Evolutionary conservation across 2,888 invertebrate genomes (phyloP).

Genomic region (Clistopyga incitator): DNA sequence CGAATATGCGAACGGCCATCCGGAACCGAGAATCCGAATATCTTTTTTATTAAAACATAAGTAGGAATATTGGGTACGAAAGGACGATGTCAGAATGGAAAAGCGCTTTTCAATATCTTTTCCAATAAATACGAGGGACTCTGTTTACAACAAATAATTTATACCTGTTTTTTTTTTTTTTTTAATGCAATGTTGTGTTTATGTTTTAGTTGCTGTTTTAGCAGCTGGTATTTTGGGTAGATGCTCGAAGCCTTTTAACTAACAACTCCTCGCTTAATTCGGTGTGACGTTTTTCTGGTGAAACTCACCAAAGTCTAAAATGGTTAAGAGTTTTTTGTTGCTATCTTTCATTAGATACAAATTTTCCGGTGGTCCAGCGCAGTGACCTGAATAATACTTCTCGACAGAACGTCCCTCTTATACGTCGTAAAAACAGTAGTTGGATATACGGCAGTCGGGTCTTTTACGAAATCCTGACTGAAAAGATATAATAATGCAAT

Average conservation of each 20-base stretch:
- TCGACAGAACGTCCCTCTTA: neutral
- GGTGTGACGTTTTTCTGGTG: conserved; percentile 5
- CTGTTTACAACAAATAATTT: too few relatives aligned
- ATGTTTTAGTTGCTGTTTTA: neutral
- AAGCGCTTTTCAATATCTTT: too few relatives aligned
- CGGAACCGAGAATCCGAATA: neutral
- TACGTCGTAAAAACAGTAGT: neutral
- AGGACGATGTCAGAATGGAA: too few relatives aligned
- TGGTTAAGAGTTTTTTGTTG: neutral
- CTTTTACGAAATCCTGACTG: neutral
- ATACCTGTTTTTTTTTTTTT: too few relatives aligned
- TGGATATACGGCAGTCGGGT: neutral
- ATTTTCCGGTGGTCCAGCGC: neutral
- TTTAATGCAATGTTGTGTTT: neutral
- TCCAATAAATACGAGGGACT: too few relatives aligned
- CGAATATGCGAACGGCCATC: neutral
- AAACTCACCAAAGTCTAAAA: neutral
- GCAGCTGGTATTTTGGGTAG: neutral
- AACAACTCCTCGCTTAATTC: neutral
- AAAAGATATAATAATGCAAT: neutral
- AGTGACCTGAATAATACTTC: conserved; percentile 24
- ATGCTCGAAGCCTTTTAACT: neutral
- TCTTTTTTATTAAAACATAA: neutral
- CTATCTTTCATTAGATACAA: neutral
- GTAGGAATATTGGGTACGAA: too few relatives aligned